Evolutionary conservation across 2,797 vertebrate genomes (phyloP).

Genomic region (Poeciliopsis turneri): DNA sequence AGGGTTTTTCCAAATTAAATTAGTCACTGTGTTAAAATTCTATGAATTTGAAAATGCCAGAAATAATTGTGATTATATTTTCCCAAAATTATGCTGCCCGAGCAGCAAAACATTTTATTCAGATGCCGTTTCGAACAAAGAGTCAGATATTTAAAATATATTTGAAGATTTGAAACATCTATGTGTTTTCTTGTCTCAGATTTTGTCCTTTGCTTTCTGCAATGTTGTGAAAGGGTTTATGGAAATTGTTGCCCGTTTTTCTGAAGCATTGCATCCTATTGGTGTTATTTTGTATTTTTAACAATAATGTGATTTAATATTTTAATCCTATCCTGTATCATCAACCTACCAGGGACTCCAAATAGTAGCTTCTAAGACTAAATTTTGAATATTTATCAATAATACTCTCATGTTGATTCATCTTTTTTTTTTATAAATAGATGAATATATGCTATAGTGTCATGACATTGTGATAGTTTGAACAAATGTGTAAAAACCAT

Average conservation of each 20-base stretch:
- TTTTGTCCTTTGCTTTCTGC: not conserved
- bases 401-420: not conserved
- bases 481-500: too few species aligned
- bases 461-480: too few species aligned
- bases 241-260: not conserved
- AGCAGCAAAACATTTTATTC: not conserved
- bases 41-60: not conserved
- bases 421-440: not conserved
- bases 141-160: not conserved
- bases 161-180: not conserved
- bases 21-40: not conserved
- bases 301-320: not conserved
- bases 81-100: not conserved
- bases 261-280: not conserved
- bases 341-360: not conserved
- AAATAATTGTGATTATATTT: not conserved
- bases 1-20: not conserved
- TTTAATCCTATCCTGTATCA: not conserved
- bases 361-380: not conserved
- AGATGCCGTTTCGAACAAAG: not conserved
- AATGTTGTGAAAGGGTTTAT: not conserved
- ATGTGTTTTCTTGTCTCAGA: too few species aligned
- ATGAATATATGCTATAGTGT: not conserved
- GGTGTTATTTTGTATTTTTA: not conserved
- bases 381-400: not conserved